These are phyloP conservation scores for Oryzias sinensis DNA, from an alignment of 2,797 vertebrate genomes.

Conservation along the genomic window DNA sequence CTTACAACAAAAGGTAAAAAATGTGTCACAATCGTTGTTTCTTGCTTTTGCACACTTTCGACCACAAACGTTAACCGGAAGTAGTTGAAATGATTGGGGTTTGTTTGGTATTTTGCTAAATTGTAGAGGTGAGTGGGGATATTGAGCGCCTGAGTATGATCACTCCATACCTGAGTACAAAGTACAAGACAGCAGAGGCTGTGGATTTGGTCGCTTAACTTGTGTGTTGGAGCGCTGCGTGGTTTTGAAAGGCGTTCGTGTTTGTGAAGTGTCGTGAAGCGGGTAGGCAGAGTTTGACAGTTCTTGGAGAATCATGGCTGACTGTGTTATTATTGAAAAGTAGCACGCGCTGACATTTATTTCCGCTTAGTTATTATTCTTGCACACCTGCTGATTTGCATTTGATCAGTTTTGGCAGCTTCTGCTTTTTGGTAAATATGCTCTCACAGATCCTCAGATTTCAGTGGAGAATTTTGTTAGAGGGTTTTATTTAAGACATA, in stretches of 20 bases:
- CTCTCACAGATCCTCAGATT: not conserved
- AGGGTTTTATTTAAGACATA: too few species aligned
- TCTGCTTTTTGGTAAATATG: too few species aligned
- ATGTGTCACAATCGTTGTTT: accelerated
- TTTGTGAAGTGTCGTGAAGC: slow-evolving; percentile 9
- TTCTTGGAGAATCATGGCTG: not conserved
- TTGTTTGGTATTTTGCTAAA: slow-evolving; percentile 8
- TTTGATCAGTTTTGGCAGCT: not conserved
- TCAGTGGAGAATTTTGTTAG: too few species aligned
- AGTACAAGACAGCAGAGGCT: slow-evolving; percentile 16
- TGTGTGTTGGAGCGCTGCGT: not conserved
- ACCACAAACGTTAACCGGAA: slow-evolving; percentile 67
- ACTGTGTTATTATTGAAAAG: not conserved
- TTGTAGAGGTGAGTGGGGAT: slow-evolving; percentile 30
- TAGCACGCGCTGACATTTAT: not conserved
- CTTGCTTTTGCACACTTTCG: not conserved
- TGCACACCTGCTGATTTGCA: too few species aligned
- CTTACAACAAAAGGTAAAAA: accelerated
- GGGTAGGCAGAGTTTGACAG: slow-evolving; percentile 33
- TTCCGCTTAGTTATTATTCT: too few species aligned
- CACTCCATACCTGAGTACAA: slow-evolving; percentile 28
- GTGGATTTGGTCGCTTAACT: not conserved
- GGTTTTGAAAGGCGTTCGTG: not conserved
- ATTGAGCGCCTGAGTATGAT: not conserved
- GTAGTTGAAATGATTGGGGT: slow-evolving; percentile 6